Base-by-base conservation (phyloP, 2,888 invertebrate species). In the Anaspis maculata region DNA sequence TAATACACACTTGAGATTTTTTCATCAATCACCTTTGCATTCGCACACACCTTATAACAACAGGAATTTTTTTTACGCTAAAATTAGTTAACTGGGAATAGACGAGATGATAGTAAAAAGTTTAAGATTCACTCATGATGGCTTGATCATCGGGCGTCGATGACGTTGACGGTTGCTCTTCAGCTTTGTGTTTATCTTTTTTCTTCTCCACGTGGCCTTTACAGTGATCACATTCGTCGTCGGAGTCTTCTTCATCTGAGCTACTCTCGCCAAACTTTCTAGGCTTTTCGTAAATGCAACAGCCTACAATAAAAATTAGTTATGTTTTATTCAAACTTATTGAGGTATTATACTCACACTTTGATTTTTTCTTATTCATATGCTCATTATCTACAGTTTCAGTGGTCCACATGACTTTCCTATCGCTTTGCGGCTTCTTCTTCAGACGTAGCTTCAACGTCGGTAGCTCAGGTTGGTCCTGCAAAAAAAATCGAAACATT, bases 351-450 rank as follows among this genome's bases (percentile, higher is more conserved):
- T 27, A 66, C 79, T 76, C 69, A 91, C 95, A 95, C 76, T 95
- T 96, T 13, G 95, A 95, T 65, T 95, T 95, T 67, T 92, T 94
- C 64, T 86, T 90, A 59, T 89, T 86, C 83, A 95, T 77, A 58
- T 90, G 70, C 63, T 96, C 95, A 67, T 96, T 95, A 65, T 96
- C 95, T 9, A 96, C 84, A 1, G 94, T 92, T 49, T 83, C 90
- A 38, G 80, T 79, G 6, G 83, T 80, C 90, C 92, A 96, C 41
- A 81, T 80, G 1, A 95, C 94, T 64, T 87, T 89, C 64, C 84
- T 83, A 34, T 74, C 70, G 21, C 69, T 71, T 55, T 76, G 77
- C 2, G 83, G 81, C 53, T 83, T 83, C 53, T 83, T 83, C 39
- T 74, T 72, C 28, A 86, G 66, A 37, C 77, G 75, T 30, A 87